Percentiles rank a stretch among this genome's conserved stretches.
Conservation (phyloP, 2,797 vertebrate genomes). For the Ctenochaetus hawaiiensis region DNA sequence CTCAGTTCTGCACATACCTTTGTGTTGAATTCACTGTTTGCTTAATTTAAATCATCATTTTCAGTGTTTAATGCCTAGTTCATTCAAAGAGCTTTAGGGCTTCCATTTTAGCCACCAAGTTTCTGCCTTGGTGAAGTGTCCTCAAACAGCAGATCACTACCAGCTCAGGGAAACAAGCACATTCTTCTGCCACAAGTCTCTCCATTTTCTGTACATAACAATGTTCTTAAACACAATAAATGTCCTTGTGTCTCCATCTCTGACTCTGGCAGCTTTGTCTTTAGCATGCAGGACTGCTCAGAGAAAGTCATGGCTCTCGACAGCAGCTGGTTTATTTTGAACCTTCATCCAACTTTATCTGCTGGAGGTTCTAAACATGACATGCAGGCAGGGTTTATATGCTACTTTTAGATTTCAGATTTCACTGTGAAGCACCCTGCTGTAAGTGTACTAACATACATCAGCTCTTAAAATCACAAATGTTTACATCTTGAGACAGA, state of each 20-base stretch:
- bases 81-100: slow-evolving; percentile 8
- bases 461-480: slow-evolving; percentile 23
- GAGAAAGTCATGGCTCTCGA: slow-evolving; percentile 51
- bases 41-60: slow-evolving; percentile 34
- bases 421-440: neutral
- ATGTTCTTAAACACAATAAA: slow-evolving; percentile 2
- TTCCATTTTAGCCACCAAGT: slow-evolving; percentile 10
- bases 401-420: neutral
- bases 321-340: slow-evolving; percentile 60
- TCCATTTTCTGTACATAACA: neutral
- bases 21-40: slow-evolving; percentile 31
- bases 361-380: slow-evolving; percentile 36
- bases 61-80: slow-evolving; percentile 16
- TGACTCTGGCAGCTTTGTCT: slow-evolving; percentile 41
- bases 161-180: neutral
- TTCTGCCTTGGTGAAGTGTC: neutral
- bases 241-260: slow-evolving; percentile 36
- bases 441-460: slow-evolving; percentile 1
- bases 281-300: slow-evolving; percentile 12
- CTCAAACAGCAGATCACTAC: neutral
- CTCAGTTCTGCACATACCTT: slow-evolving; percentile 18
- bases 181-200: neutral
- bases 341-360: slow-evolving; percentile 35
- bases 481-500: slow-evolving; percentile 38
- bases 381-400: slow-evolving; percentile 13